A percentile compares a stretch with the other conserved stretches of the same genome.
Conservation (phyloP, 2,113 vertebrate species). For the Thomomys bottae region DNA sequence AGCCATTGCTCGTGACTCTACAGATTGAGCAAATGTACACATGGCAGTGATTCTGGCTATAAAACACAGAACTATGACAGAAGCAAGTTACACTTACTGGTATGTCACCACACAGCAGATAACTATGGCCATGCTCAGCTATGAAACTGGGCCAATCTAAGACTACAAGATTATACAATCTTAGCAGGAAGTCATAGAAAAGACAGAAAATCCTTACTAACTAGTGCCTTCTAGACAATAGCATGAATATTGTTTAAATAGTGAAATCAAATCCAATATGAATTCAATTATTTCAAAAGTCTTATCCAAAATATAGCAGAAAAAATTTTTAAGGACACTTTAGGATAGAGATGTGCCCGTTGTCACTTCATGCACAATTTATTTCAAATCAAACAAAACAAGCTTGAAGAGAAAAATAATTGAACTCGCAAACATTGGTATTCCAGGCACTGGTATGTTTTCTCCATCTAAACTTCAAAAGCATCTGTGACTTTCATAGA, state of each 20-base stretch:
- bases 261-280: not conserved
- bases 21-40: no score
- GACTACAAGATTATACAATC: not conserved
- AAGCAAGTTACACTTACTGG: not conserved
- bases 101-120: not conserved
- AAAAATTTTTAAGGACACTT: not conserved
- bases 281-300: slow-evolving; percentile 12
- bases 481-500: not conserved
- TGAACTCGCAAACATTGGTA: not conserved
- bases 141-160: not conserved
- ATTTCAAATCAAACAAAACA: not conserved
- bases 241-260: not conserved
- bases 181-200: not conserved
- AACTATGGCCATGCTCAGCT: not conserved
- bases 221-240: not conserved
- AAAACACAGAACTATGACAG: not conserved
- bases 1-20: not conserved
- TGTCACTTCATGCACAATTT: not conserved
- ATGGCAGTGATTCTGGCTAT: not conserved
- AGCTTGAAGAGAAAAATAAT: not conserved
- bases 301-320: not conserved
- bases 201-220: not conserved
- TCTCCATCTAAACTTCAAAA: not conserved
- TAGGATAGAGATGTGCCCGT: not conserved
- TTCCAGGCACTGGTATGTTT: not conserved